Percentiles rank a stretch among this genome's conserved stretches.
phyloP scores from a whole-genome alignment of 2,888 invertebrate species.

The Orthosia gothica region DNA sequence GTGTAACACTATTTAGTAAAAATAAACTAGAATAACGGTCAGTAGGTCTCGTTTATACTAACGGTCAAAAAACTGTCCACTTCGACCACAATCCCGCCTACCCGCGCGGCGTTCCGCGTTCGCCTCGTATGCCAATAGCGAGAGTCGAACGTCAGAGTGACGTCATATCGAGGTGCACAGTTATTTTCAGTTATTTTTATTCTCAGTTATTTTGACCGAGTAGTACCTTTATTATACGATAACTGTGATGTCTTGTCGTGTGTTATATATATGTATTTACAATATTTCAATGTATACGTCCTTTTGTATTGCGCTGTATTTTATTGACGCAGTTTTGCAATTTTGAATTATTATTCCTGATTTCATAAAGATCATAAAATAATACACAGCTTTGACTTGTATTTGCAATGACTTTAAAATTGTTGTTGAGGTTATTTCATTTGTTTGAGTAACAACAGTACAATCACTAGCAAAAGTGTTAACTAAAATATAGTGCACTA shows the following conservation, averaged over 20 bases:
- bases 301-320: constrained; percentile 32
- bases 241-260: constrained; percentile 72
- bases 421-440: constrained; percentile 3
- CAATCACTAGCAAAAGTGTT: constrained; percentile 19
- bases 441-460: constrained; percentile 13
- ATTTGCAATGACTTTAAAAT: constrained; percentile 29
- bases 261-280: constrained; percentile 7
- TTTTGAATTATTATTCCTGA: not conserved
- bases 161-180: too few relatives aligned
- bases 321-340: constrained; percentile 11
- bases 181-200: too few relatives aligned
- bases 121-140: too few relatives aligned
- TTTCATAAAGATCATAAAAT: not conserved
- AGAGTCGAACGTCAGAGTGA: too few relatives aligned
- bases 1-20: constrained; percentile 77
- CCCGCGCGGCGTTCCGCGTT: too few relatives aligned
- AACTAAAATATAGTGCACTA: constrained; percentile 22
- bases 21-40: constrained; percentile 56
- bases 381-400: constrained; percentile 3
- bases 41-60: constrained; percentile 28
- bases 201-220: too few relatives aligned
- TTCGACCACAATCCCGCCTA: too few relatives aligned
- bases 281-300: constrained; percentile 21
- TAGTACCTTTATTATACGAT: constrained; percentile 33
- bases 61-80: too few relatives aligned